phyloP scores from a whole-genome alignment of 2,888 invertebrate genomes.

The Lepidocyrtinus sp. region DNA sequence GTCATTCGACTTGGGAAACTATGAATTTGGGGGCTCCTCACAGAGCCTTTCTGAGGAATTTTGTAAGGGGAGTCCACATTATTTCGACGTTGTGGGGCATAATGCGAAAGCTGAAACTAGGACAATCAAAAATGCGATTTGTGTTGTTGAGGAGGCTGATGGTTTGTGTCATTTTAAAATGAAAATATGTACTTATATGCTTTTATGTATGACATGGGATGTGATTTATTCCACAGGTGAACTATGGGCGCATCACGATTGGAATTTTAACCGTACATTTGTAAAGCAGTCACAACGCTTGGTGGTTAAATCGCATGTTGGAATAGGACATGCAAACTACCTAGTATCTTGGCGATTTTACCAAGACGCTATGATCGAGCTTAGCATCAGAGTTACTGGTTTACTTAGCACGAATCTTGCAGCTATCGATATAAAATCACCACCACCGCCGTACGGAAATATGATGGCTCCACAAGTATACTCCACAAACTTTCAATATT shows the following conservation, averaged over 20 bases:
- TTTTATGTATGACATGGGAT: too few species aligned
- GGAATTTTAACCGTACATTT: neutral
- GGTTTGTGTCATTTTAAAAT: constrained; percentile 9
- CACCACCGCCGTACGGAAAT: constrained; percentile 40
- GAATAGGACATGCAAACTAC: constrained; percentile 44
- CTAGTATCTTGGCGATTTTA: constrained; percentile 57
- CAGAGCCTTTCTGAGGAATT: neutral
- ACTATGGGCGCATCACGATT: constrained; percentile 21
- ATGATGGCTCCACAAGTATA: constrained; percentile 25
- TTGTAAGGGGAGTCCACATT: constrained; percentile 30
- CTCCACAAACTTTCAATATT: constrained; percentile 31
- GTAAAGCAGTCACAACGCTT: constrained; percentile 46
- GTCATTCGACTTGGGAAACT: constrained; percentile 27
- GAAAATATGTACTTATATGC: too few species aligned
- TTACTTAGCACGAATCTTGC: constrained; percentile 44
- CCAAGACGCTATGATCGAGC: constrained; percentile 55
- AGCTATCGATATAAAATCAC: constrained; percentile 40
- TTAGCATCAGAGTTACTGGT: constrained; percentile 41
- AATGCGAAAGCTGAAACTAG: constrained; percentile 10
- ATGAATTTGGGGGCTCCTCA: constrained; percentile 12
- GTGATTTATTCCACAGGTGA: constrained; percentile 2
- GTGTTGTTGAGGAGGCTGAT: constrained; percentile 43
- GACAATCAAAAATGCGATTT: constrained; percentile 10
- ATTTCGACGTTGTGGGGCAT: constrained; percentile 15
- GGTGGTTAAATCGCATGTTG: constrained; percentile 33